A percentile compares a stretch with the other conserved stretches of the same genome.
phyloP scores from a whole-genome alignment of 30 jellyfish, hydroid and myxozoan genomes.

The Turritopsis rubra region DNA sequence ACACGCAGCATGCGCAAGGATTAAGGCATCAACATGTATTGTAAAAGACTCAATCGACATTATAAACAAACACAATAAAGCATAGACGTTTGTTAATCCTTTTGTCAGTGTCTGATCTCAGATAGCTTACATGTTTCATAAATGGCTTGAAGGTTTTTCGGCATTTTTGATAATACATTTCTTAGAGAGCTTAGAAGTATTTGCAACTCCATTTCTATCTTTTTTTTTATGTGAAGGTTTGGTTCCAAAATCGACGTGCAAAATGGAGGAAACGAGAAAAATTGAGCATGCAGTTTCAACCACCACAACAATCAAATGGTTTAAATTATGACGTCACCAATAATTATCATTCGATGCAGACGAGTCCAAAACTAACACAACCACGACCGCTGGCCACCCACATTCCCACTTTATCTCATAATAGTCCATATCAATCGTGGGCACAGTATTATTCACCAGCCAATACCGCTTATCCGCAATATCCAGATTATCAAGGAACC shows the following conservation, averaged over 20 bases:
- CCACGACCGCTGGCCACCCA: constrained; percentile 30
- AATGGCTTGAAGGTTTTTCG: not conserved
- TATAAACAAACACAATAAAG: not conserved
- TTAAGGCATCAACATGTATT: not conserved
- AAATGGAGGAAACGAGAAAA: constrained; percentile 97
- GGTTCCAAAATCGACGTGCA: constrained; percentile 99
- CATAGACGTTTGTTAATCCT: not conserved
- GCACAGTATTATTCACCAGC: constrained; percentile 79
- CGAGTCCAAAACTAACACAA: constrained; percentile 76
- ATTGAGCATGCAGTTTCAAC: constrained; percentile 66
- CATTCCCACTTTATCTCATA: constrained; percentile 76
- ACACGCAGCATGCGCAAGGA: not conserved
- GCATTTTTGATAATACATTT: not conserved
- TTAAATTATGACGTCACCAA: constrained; percentile 72
- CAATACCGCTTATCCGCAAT: constrained; percentile 85
- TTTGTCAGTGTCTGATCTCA: not conserved
- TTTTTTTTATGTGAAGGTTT: constrained; percentile 73
- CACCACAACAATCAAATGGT: constrained; percentile 49
- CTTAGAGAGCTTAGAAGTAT: not conserved
- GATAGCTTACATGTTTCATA: not conserved
- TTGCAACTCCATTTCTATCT: not conserved
- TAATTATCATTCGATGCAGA: constrained; percentile 51
- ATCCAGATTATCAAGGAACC: constrained; percentile 45
- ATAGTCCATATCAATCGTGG: constrained; percentile 95
- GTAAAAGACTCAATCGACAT: not conserved